Evolutionary conservation across 2,888 invertebrate species (phyloP).

Genomic region (Ecdyonurus torrentis): DNA sequence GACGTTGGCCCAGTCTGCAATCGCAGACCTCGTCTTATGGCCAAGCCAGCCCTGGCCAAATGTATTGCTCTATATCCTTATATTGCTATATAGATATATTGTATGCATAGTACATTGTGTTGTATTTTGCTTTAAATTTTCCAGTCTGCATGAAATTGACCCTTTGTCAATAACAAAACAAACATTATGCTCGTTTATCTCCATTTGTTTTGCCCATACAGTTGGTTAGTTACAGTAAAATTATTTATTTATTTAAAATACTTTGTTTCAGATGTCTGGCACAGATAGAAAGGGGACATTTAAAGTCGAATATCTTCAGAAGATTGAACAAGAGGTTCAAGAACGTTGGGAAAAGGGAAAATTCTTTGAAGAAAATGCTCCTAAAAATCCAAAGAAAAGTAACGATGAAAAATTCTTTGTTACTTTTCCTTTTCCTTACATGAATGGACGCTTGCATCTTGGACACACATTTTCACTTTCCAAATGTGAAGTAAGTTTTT

Average conservation of each 20-base stretch:
- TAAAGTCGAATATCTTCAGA: slow-evolving; percentile 82
- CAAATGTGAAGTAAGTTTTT: slow-evolving; percentile 84
- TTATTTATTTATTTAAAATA: slow-evolving; percentile 17
- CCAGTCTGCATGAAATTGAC: too few species aligned
- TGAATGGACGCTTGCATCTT: slow-evolving; percentile 96
- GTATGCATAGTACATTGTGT: too few species aligned
- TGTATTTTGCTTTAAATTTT: too few species aligned
- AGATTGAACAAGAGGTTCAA: slow-evolving; percentile 77
- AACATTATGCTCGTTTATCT: too few species aligned
- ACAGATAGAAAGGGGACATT: slow-evolving; percentile 81
- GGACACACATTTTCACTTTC: slow-evolving; percentile 95
- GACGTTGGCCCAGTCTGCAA: too few species aligned
- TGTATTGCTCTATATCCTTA: too few species aligned
- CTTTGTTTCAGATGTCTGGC: slow-evolving; percentile 7
- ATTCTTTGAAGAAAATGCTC: slow-evolving; percentile 71
- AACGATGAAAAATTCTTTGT: slow-evolving; percentile 71
- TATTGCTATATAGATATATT: too few species aligned
- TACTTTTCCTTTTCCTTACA: slow-evolving; percentile 97
- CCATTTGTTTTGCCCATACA: too few species aligned
- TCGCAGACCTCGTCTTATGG: too few species aligned
- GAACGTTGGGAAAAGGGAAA: slow-evolving; percentile 67
- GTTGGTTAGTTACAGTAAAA: too few species aligned
- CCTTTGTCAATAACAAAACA: too few species aligned
- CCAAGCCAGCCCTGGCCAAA: too few species aligned
- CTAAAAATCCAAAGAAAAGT: slow-evolving; percentile 34